A percentile compares a stretch with the other conserved stretches of the same genome.
Evolutionary conservation across 2,888 invertebrate genomes (phyloP).

Genomic region (Trichogramma dendrolimi): DNA sequence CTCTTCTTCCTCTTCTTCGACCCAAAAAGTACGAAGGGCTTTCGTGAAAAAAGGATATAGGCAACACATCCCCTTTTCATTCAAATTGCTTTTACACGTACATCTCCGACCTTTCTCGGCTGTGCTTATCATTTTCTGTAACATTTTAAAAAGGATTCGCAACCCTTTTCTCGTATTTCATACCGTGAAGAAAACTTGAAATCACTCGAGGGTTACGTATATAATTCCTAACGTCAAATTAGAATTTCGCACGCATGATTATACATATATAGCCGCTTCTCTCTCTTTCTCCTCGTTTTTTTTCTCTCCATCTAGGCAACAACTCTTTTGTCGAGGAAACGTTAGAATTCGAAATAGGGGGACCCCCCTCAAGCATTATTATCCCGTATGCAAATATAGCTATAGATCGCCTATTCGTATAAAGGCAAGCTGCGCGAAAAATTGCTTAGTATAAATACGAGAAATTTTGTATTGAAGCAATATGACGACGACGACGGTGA

Average conservation of each 20-base stretch:
- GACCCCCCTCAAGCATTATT: slow-evolving; percentile 17
- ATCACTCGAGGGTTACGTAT: slow-evolving; percentile 34
- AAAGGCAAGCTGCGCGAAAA: slow-evolving; percentile 23
- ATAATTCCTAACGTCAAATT: slow-evolving; percentile 46
- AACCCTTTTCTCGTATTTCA: slow-evolving; percentile 24
- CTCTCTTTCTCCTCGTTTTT: slow-evolving; percentile 12
- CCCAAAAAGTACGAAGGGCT: too few species aligned
- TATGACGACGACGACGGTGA: too few species aligned
- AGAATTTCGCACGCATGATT: slow-evolving; percentile 33
- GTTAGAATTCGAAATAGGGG: slow-evolving; percentile 5
- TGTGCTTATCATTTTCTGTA: slow-evolving; percentile 24
- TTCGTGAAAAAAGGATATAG: background rate
- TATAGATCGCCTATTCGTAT: too few species aligned
- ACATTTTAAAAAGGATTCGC: background rate
- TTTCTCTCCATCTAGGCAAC: slow-evolving; percentile 1
- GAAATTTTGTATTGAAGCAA: too few species aligned
- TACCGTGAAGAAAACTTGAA: slow-evolving; percentile 39
- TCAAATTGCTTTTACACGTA: slow-evolving; percentile 16
- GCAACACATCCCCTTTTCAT: slow-evolving; percentile 15
- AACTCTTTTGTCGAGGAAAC: slow-evolving; percentile 22
- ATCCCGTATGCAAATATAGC: slow-evolving; percentile 24
- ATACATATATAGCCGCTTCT: slow-evolving; percentile 18
- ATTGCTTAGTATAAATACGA: background rate
- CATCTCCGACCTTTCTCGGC: slow-evolving; percentile 1
- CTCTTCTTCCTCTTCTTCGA: too few species aligned